Conservation (phyloP, 2,797 vertebrate genomes). For the Bothrops alternatus region DNA sequence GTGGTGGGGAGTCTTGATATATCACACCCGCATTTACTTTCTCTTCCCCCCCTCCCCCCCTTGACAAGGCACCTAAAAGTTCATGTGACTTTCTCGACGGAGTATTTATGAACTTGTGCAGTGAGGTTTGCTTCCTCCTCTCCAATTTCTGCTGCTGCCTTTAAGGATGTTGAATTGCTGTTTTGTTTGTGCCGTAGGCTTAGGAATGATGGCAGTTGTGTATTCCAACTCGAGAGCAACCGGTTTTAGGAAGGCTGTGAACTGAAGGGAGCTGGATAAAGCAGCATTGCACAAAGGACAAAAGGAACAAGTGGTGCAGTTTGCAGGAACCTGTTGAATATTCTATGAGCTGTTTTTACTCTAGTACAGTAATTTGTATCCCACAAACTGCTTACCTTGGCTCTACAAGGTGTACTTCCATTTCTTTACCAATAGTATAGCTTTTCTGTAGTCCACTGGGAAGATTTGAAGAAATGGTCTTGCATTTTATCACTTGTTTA, state of each 20-base stretch:
- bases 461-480: neutral
- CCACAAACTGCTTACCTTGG: neutral
- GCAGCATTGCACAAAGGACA: neutral
- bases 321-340: neutral
- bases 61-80: neutral
- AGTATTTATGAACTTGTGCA: neutral
- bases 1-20: neutral
- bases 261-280: neutral
- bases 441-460: neutral
- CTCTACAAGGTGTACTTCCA: neutral
- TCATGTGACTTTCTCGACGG: neutral
- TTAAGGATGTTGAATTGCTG: neutral
- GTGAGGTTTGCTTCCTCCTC: neutral
- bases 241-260: neutral
- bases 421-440: neutral
- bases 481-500: neutral
- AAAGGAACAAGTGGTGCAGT: neutral
- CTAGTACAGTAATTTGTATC: neutral
- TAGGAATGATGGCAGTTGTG: neutral
- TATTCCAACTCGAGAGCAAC: neutral
- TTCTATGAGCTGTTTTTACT: neutral
- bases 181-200: neutral
- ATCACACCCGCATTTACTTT: too few relatives aligned
- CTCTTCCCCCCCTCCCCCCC: too few relatives aligned
- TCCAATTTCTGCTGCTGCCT: neutral